phyloP scores from a whole-genome alignment of 2,113 vertebrate genomes.

The Malurus alboscapulatus region DNA sequence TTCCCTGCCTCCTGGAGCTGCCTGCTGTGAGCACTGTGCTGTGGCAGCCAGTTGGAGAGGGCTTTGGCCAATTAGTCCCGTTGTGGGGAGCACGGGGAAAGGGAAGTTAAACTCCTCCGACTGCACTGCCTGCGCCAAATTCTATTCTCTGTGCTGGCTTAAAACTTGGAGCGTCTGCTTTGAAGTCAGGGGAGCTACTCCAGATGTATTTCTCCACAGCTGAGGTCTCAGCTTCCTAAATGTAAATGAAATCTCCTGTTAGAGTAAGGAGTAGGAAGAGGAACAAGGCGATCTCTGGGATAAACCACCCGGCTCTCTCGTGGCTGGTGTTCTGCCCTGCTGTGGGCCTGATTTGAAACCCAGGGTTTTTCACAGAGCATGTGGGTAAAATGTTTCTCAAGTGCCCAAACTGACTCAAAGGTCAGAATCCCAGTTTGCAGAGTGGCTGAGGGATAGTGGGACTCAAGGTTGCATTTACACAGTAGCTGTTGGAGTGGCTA shows the following conservation, averaged over 20 bases:
- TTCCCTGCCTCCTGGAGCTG: background rate
- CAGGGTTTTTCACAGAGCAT: background rate
- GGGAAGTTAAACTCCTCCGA: background rate
- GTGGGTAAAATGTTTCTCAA: background rate
- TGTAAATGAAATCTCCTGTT: background rate
- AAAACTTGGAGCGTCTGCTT: background rate
- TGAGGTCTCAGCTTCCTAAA: background rate
- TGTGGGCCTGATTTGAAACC: background rate
- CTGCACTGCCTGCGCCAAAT: background rate
- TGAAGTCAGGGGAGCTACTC: background rate
- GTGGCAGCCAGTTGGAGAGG: background rate
- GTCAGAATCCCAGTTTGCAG: background rate
- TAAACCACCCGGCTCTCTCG: background rate
- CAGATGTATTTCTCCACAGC: background rate
- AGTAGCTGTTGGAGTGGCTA: background rate
- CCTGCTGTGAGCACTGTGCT: background rate
- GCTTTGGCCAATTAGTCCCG: slow-evolving; percentile 8
- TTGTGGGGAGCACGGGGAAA: background rate
- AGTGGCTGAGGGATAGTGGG: background rate
- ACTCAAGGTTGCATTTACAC: background rate
- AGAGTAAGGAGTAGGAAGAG: background rate
- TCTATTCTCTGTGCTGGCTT: background rate
- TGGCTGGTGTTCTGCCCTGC: background rate
- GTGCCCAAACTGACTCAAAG: background rate
- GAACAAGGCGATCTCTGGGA: fast-evolving